phyloP scores from a whole-genome alignment of 2,113 vertebrate genomes.

The Phocoena phocoena region DNA sequence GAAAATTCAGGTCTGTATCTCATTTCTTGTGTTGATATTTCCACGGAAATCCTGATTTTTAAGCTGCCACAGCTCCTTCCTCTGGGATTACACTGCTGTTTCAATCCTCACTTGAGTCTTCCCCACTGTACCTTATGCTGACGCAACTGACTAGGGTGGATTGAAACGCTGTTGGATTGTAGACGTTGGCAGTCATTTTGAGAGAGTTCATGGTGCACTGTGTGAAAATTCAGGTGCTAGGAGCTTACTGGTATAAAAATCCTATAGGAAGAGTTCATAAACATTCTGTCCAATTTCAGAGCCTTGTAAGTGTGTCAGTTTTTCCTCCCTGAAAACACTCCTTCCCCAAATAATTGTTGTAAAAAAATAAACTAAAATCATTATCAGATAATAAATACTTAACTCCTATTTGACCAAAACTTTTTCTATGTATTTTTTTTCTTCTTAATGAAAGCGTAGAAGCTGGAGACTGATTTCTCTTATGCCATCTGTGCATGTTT shows the following conservation, averaged over 20 bases:
- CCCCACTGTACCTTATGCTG: conserved; percentile 70
- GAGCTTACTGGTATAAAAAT: conserved; percentile 76
- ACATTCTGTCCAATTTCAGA: conserved; percentile 61
- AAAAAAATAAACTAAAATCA: conserved; percentile 62
- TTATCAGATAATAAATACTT: conserved; percentile 50
- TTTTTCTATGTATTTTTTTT: background rate
- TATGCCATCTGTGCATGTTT: background rate
- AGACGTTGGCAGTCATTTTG: conserved; percentile 57
- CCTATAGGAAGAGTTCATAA: conserved; percentile 67
- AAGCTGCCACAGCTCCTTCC: conserved; percentile 80
- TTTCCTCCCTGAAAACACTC: background rate
- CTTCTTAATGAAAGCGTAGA: background rate
- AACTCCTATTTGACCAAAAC: conserved; percentile 52
- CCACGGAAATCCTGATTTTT: conserved; percentile 73
- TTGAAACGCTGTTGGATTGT: conserved; percentile 27
- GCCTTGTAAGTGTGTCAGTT: conserved; percentile 62
- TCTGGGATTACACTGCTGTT: conserved; percentile 81
- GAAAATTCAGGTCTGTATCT: conserved; percentile 85
- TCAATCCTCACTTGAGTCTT: conserved; percentile 73
- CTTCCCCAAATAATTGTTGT: conserved; percentile 44
- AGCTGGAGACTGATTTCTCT: conserved; percentile 58
- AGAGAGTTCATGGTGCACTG: conserved; percentile 75
- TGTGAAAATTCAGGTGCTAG: conserved; percentile 81
- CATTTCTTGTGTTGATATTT: conserved; percentile 79
- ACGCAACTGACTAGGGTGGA: conserved; percentile 26